phyloP scores from a whole-genome alignment of 2,113 vertebrate species.

The Delphinus delphis region DNA sequence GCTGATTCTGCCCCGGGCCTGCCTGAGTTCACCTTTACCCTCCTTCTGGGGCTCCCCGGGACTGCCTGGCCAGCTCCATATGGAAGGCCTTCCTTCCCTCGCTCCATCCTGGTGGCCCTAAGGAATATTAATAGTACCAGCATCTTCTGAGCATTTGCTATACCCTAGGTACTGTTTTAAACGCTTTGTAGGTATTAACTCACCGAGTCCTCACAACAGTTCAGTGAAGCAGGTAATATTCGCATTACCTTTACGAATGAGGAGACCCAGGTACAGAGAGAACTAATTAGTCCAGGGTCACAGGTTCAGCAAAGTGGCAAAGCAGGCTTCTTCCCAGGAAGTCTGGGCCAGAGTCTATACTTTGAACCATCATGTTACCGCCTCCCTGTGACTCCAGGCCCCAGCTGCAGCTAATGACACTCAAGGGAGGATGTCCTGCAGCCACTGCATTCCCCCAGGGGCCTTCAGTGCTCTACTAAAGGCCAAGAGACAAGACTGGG shows the following conservation, averaged over 20 bases:
- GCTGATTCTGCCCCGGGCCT: neutral
- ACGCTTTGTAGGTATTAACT: neutral
- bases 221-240: fast-evolving
- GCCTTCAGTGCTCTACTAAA: neutral
- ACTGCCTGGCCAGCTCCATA: neutral
- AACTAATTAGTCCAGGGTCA: neutral
- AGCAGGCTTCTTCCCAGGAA: neutral
- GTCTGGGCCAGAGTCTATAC: neutral
- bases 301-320: neutral
- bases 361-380: neutral
- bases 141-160: neutral
- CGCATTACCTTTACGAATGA: neutral
- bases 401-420: neutral
- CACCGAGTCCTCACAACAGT: neutral
- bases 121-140: neutral
- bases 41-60: too few species aligned
- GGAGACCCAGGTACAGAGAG: neutral
- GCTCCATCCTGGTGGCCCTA: neutral
- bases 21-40: neutral
- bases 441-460: fast-evolving
- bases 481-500: neutral
- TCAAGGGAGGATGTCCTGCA: neutral
- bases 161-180: neutral
- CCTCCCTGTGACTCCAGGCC: neutral
- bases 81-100: neutral